Conservation (phyloP, 1,140 invertebrate genomes). For the Camponotus pennsylvanicus region DNA sequence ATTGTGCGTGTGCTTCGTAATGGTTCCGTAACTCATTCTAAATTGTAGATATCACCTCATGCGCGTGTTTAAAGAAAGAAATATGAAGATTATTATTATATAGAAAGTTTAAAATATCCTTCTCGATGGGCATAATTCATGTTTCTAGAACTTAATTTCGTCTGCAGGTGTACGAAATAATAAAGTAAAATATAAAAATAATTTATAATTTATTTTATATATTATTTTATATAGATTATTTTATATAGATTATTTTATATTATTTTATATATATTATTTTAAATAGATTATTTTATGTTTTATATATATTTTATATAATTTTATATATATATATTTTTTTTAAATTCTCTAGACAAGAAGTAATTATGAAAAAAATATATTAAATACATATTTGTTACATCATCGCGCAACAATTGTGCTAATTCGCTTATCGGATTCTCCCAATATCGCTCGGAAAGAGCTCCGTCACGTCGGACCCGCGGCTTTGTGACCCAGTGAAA, state of each 20-base stretch:
- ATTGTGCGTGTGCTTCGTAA: slow-evolving; percentile 14
- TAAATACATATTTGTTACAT: slow-evolving; percentile 17
- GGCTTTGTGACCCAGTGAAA: slow-evolving; percentile 9
- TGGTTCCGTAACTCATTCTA: slow-evolving; percentile 22
- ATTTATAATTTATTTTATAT: neutral
- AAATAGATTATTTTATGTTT: no score
- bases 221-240: no score
- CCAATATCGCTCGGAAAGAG: neutral
- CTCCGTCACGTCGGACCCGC: no score
- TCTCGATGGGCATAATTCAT: neutral
- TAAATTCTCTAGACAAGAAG: neutral
- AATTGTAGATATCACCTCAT: neutral
- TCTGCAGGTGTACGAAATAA: neutral
- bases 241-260: no score
- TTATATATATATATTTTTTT: no score
- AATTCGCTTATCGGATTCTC: neutral
- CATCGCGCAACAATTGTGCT: neutral
- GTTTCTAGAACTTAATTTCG: neutral
- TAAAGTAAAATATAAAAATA: neutral
- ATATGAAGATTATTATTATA: neutral
- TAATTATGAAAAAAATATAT: neutral
- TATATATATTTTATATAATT: no score
- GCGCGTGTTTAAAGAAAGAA: neutral
- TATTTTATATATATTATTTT: no score
- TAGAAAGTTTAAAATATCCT: slow-evolving; percentile 23